A percentile compares a stretch with the other conserved stretches of the same genome.
Conservation (phyloP, 2,113 vertebrate species). For the Malaclemys terrapin region DNA sequence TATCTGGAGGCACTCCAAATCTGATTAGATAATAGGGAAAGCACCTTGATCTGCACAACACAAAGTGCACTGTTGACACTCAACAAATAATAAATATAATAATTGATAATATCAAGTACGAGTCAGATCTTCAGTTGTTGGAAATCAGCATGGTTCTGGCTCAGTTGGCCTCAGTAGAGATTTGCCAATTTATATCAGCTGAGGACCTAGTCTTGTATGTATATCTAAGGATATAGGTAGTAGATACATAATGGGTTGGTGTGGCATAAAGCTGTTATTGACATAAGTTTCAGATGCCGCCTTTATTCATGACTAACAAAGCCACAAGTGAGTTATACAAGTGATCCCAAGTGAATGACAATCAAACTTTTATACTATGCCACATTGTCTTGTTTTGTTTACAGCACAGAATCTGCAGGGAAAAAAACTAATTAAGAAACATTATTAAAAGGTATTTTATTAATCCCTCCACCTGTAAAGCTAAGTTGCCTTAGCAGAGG, state of each 20-base stretch:
- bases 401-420: conserved; percentile 20
- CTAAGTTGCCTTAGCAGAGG: conserved; percentile 36
- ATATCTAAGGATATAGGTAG: neutral
- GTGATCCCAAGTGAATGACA: conserved; percentile 41
- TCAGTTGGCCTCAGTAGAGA: neutral
- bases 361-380: conserved; percentile 9
- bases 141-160: neutral
- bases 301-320: conserved; percentile 51
- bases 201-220: neutral
- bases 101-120: conserved; percentile 27
- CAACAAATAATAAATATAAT: neutral
- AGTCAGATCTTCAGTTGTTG: conserved; percentile 40
- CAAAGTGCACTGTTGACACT: conserved; percentile 11
- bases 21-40: conserved; percentile 43
- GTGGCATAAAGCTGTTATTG: conserved; percentile 17
- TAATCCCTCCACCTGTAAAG: neutral
- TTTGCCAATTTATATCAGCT: neutral
- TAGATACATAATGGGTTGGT: conserved; percentile 8
- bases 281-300: conserved; percentile 24
- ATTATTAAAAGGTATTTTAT: neutral
- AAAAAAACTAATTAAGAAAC: neutral
- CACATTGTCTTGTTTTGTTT: conserved; percentile 22
- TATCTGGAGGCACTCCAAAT: neutral
- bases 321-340: conserved; percentile 41
- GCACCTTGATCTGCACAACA: neutral